Base-by-base conservation (phyloP, 2,888 invertebrate species). In the Pristionchus arcanus region DNA sequence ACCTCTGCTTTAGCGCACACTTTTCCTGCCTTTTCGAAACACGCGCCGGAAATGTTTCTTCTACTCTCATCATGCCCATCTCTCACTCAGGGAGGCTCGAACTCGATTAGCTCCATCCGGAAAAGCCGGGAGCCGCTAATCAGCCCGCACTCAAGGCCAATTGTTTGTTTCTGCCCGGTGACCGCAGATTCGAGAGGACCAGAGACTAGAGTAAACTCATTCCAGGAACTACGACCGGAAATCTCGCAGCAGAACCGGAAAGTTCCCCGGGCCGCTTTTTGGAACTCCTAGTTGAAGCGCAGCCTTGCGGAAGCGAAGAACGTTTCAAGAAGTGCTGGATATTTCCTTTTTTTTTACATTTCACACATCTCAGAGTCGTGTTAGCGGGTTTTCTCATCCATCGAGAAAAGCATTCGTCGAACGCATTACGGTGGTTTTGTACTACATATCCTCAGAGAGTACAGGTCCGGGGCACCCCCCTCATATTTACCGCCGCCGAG, bases 101-200 rank as follows among this genome's bases (percentile, higher is more conserved):
- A 42, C 77, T 77, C 7, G 42, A 77, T 77, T 77, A 42, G 77
- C 77, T 25, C 77, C 77, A 42, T 77, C 77, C 42, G 42, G 42
- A 9, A n/a, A 13, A 49, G 42, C 77, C 71, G 15, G 68, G 68
- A 5, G 34, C 34, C n/a, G 77, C 77, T 42, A 42, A 28, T 42
- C 37, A 77, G 13, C 11, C 3, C 28, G 68, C 77, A 42, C 77
- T 77, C 77, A 19, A 2, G 21, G 25, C 42, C 25, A 77, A 77
- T 77, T 77, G 77, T 42, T 74, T 37, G n/a, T 74, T 28, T 77
- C 37, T 42, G 77, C 31, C 13, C 34, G 19, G 21, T 77, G 42
- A 77, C 42, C 77, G 25, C 19, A 77, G 77, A 77, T 77, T 77
- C 77, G 13, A 68, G 28, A 28, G 31, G 34, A 28, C 68, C 28